Base-by-base conservation (phyloP, 1,140 invertebrate species). In the Holotrichia oblita region DNA sequence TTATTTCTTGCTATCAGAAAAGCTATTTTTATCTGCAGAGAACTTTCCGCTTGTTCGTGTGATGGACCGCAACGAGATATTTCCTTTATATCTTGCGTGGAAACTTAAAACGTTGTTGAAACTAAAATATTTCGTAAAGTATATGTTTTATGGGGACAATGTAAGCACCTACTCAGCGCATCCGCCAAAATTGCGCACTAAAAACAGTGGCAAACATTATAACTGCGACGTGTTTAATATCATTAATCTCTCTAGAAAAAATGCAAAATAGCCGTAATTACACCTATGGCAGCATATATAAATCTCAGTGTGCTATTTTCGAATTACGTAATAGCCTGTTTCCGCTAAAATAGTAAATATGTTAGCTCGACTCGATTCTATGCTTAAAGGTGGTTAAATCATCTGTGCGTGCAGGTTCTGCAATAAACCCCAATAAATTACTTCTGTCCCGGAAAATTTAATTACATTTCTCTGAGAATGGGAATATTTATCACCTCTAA, bases 371-470 rank as follows among this genome's bases (percentile, higher is more conserved):
- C 17, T 17, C 12, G 17, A 55, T 0, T 55, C 17, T 55, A 55
- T n/a, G 48, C 48, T 48, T 17, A n/a, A 55, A 55, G 12, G 14
- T 55, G 14, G 48, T 55, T 55, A 55, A 69, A 69, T 27, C 27
- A 69, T 34, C 7, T 10, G 59, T 64, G 9, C 22, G 3, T n/a
- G 20, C 27, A 34, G 27, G 12, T 27, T 27, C 61, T 69, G 27
- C 61, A 34, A 9, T 34, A 27, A 69, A 69, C 61, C 61, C 61
- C 27, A 12, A 27, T 69, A 69, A 69, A 69, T 69, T 69, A 69
- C 22, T 9, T 69, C 8, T 9, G 22, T 22, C 27, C 6, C 12
- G 61, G 12, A 34, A 69, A 69, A 27, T 69, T 69, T 69, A 69
- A 69, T 34, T 69, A 69, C 61, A 69, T 27, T 69, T 69, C 22